These are phyloP conservation scores for Ictalurus punctatus DNA, from an alignment of 2,113 vertebrate species.

Conservation along the genomic window DNA sequence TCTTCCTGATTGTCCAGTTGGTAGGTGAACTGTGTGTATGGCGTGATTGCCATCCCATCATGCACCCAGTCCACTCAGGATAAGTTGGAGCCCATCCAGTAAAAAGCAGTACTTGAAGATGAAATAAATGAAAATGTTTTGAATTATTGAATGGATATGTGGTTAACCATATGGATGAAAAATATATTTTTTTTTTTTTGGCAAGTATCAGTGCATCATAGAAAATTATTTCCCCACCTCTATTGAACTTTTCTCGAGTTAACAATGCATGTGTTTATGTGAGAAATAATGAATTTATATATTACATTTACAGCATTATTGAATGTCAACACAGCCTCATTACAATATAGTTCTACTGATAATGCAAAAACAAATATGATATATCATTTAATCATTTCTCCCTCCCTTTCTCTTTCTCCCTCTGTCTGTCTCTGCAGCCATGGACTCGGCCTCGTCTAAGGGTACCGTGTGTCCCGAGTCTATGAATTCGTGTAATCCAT, in stretches of 20 bases:
- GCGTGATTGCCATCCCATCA: background rate
- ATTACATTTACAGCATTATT: slow-evolving; percentile 7
- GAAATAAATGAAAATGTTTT: background rate
- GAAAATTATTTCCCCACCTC: background rate
- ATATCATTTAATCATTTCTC: background rate
- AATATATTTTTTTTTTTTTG: background rate
- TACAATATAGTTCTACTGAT: background rate
- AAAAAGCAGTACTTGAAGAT: background rate
- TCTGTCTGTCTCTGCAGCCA: slow-evolving; percentile 63
- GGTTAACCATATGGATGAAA: background rate
- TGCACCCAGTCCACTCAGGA: background rate
- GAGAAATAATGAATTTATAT: background rate
- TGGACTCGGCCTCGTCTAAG: slow-evolving; percentile 76
- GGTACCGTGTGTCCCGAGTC: slow-evolving; percentile 87
- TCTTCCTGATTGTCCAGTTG: background rate
- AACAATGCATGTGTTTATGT: background rate
- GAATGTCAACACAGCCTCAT: background rate
- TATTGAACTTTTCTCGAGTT: background rate
- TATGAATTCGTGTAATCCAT: slow-evolving; percentile 89
- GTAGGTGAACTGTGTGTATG: background rate
- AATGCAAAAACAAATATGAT: background rate
- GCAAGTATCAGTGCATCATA: background rate
- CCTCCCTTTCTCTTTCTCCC: background rate
- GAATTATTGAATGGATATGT: background rate
- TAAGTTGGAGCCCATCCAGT: background rate